Base-by-base conservation (phyloP, 2,888 invertebrate genomes). In the Heliconius sara region DNA sequence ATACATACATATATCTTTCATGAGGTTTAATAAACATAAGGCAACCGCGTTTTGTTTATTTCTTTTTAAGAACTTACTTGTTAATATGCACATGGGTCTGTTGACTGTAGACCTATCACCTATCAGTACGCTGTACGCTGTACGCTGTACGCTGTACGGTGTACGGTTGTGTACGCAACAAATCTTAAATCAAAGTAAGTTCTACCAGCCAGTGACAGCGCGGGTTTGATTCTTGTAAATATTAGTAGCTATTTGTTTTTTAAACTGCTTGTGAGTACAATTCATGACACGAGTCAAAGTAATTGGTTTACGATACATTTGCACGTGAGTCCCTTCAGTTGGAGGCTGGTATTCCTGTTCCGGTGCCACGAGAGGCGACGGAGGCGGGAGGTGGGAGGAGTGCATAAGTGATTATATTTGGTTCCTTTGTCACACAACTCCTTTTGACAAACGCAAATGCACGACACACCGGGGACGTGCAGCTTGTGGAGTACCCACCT, bases 381-480 rank as follows among this genome's bases (percentile, higher is more conserved):
- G 43, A 47, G 47, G 47, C 47, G 47, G 6, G 16, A 47, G 47
- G 47, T 16, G 52, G 52, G 19, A 47, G 19, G 70, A 47, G 72
- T 72, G 57, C 72, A 57, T 57, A 72, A 72, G 72, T 60, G 57
- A 73, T 73, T 73, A 73, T 73, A 60, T 73, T 73, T 73, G 60
- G 25, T 60, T 60, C 73, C 73, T 73, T 34, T 60, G 34, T 57
- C 52, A 34, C 12, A 34, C n/a, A 60, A 39, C 25, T 73, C 60
- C 57, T 73, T 57, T 73, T 73, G 57, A 57, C 34, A 34, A 60
- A 60, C 6, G 34, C 34, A 34, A 73, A 57, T 34, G n/a, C 25
- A n/a, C 60, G n/a, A 16, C 13, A 34, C 60, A 60, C 57, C 6
- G 7, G 57, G 73, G 73, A 60, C n/a, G 22, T 30, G 52, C 22